Percentiles rank a stretch among this genome's conserved stretches.
These are phyloP conservation scores for Pyxicephalus adspersus DNA, from an alignment of 2,113 vertebrate species.

Conservation along the genomic window DNA sequence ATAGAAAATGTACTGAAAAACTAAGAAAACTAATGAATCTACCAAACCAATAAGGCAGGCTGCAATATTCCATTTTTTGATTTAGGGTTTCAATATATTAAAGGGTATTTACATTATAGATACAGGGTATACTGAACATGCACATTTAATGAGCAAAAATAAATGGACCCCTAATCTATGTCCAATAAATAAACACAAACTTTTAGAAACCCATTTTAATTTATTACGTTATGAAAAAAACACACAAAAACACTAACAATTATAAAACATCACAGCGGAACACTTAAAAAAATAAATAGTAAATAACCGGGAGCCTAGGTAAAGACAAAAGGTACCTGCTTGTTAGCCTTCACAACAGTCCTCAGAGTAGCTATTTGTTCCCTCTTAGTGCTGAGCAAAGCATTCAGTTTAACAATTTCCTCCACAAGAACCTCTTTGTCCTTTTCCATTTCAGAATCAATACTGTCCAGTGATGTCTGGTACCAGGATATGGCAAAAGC, in stretches of 20 bases:
- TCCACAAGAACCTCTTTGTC: constrained; percentile 78
- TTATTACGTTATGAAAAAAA: constrained; percentile 34
- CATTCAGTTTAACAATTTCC: constrained; percentile 83
- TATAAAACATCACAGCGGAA: background rate
- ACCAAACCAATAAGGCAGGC: background rate
- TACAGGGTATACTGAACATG: too few relatives aligned
- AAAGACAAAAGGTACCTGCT: constrained; percentile 72
- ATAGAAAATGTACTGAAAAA: background rate
- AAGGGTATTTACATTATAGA: too few relatives aligned
- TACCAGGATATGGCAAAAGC: constrained; percentile 77
- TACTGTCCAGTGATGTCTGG: constrained; percentile 70
- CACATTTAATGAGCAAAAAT: too few relatives aligned
- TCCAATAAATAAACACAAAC: constrained; percentile 13
- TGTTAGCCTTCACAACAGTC: constrained; percentile 87
- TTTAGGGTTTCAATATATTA: too few relatives aligned
- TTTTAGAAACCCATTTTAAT: constrained; percentile 10
- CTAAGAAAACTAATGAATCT: background rate
- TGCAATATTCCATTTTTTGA: too few relatives aligned
- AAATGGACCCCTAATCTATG: too few relatives aligned
- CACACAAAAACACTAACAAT: background rate
- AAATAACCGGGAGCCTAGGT: constrained; percentile 10
- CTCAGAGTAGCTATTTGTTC: constrained; percentile 85
- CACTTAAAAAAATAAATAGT: constrained; percentile 46
- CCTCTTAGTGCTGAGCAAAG: constrained; percentile 83
- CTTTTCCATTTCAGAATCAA: constrained; percentile 70